phyloP scores from a whole-genome alignment of 2,113 vertebrate species.

The Trachemys scripta region DNA sequence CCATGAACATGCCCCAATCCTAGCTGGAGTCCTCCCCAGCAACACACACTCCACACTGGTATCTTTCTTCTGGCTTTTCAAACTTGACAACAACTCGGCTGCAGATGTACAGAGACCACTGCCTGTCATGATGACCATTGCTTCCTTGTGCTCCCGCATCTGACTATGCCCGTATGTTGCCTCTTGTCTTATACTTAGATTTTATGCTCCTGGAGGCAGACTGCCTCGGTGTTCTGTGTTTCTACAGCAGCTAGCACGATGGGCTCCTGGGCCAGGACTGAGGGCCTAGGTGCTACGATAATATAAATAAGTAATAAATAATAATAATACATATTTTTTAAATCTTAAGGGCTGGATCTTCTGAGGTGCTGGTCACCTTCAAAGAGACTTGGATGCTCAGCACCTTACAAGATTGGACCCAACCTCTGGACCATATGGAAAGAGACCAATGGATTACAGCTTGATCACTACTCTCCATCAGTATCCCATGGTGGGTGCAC shows the following conservation, averaged over 20 bases:
- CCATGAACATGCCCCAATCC: fast-evolving
- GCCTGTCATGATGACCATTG: not conserved
- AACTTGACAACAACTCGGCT: not conserved
- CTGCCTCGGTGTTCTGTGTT: not conserved
- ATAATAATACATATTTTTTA: not conserved
- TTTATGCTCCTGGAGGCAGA: not conserved
- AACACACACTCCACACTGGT: fast-evolving
- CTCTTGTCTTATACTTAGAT: not conserved
- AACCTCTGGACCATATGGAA: not conserved
- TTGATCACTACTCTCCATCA: not conserved
- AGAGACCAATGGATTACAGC: not conserved
- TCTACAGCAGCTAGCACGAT: fast-evolving
- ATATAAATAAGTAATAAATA: not conserved
- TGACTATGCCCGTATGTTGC: not conserved
- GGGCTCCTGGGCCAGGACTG: not conserved
- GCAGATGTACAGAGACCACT: not conserved
- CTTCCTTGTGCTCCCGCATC: not conserved
- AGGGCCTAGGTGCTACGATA: not conserved
- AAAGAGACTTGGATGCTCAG: not conserved
- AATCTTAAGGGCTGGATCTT: fast-evolving
- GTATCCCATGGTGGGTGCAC: not conserved
- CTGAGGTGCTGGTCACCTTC: fast-evolving
- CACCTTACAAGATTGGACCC: not conserved
- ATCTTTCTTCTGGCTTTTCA: not conserved
- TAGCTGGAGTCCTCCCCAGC: not conserved